Evolutionary conservation across 2,113 vertebrate genomes (phyloP), one percentile per base, ranked within the genome.

Genomic region (Halcyon malimbica): DNA sequence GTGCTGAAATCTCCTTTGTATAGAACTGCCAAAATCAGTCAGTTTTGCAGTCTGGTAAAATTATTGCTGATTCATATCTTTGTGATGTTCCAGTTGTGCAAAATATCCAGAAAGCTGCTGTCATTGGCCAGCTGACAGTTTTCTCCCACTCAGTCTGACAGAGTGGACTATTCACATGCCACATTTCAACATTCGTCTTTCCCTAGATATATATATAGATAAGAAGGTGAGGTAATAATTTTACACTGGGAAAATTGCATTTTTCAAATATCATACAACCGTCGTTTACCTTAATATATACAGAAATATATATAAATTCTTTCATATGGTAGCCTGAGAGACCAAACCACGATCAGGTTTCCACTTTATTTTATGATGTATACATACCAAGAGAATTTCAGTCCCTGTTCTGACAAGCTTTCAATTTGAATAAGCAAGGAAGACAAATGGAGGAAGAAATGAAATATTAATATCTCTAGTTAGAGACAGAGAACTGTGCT

Each of bases 341-440:
- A 93, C 74, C 70, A 69, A 91, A 91, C n/a, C 31, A 83, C 89
- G 84, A 87, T 95, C 89, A 93, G 67, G 50, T 94, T 96, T 94
- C 87, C 69, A 73, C 78, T 94, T 89, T 90, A 96, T 74, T 95
- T 90, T 59, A 54, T 74, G 84, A 90, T 91, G 71, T 77, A 90
- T 79, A 96, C 91, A 96, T 93, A 94, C 91, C 89, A 87, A 84
- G 91, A 96, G 95, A 91, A 91, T 96, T 95, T 76, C 93, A 91
- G 94, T 89, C 84, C 69, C 94, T 96, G 91, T 94, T 95, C 87
- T 62, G 93, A 96, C 96, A 97, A 94, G 93, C 94, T 96, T 96
- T 95, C 92, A 69, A 93, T 96, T 95, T 97, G 87, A 95, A 96
- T 96, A 94, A 94, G 82, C 75, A 90, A 93, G 88, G 60, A 92